Evolutionary conservation across 2,888 invertebrate species (phyloP).

Genomic region (Agonopterix arenella): DNA sequence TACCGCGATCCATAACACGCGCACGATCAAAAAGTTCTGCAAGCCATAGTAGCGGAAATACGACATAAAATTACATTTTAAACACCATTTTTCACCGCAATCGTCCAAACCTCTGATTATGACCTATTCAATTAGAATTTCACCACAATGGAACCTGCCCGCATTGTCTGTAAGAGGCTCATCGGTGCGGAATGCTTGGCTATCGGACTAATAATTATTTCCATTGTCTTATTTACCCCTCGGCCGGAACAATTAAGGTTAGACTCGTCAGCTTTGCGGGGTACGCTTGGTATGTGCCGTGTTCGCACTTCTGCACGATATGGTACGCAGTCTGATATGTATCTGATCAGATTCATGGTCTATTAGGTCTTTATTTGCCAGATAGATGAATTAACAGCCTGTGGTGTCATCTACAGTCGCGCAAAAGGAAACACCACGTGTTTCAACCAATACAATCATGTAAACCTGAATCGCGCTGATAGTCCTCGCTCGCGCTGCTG

Average conservation of each 20-base stretch:
- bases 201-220: conserved; percentile 49
- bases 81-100: not conserved
- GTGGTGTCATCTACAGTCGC: too few relatives aligned
- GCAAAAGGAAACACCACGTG: too few relatives aligned
- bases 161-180: conserved; percentile 30
- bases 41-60: not conserved
- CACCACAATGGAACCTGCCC: conserved; percentile 35
- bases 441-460: too few relatives aligned
- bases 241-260: conserved; percentile 12
- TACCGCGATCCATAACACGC: too few relatives aligned
- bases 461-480: too few relatives aligned
- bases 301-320: too few relatives aligned
- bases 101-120: not conserved
- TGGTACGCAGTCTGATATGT: too few relatives aligned
- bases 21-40: too few relatives aligned
- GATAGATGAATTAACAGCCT: too few relatives aligned
- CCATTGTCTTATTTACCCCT: conserved; percentile 50
- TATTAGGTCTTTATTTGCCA: too few relatives aligned
- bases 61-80: not conserved
- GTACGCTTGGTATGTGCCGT: not conserved
- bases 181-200: conserved; percentile 26
- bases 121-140: conserved; percentile 45
- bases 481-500: too few relatives aligned
- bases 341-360: too few relatives aligned
- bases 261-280: conserved; percentile 2